Evolutionary conservation across 2,113 vertebrate species (phyloP), one percentile per base, ranked within the genome.

Genomic region (Neotoma lepida): DNA sequence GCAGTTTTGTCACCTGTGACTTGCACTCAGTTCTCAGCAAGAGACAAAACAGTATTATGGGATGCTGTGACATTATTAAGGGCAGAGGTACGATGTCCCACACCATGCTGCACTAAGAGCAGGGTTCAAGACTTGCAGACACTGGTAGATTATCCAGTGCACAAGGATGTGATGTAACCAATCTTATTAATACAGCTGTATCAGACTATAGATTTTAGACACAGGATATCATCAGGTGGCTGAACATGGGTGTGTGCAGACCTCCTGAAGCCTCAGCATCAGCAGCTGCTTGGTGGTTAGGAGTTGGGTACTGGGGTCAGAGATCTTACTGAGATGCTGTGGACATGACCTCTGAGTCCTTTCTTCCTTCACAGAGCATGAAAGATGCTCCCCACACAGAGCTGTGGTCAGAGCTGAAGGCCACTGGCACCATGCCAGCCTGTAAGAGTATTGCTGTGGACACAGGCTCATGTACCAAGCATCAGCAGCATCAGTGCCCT

Each of bases 151-250:
- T 1, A 49, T 41, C 3, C 6, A 14, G 35, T 17, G 2, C 9
- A 9, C 1, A 12, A 1, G 3, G 46, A 8, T 0, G 1, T 1
- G 44, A 7, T 35, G 20, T 22, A 2, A 3, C 10, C 73, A 0
- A 0, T 46, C 64, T 9, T 49, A 1, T 20, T 61, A n/a, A 51
- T 0, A 4, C 24, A 1, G 54, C 68, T 5, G 4, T 0, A 12
- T 54, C 33, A 13, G 76, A 56, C 20, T 20, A 15, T 5, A 30
- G 28, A 35, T 58, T 33, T 26, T 6, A 20, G 51, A 76, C 6
- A 51, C 2, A n/a, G 64, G 9, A 0, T 1, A 20, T 39, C 26
- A 20, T 26, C 1, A 49, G 44, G 54, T 2, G 2, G 7, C 18
- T 12, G n/a, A 10, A 3, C 18, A 3, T 2, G 6, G 13, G 26